Conservation (phyloP, 2,113 vertebrate genomes). For the Fulica atra region DNA sequence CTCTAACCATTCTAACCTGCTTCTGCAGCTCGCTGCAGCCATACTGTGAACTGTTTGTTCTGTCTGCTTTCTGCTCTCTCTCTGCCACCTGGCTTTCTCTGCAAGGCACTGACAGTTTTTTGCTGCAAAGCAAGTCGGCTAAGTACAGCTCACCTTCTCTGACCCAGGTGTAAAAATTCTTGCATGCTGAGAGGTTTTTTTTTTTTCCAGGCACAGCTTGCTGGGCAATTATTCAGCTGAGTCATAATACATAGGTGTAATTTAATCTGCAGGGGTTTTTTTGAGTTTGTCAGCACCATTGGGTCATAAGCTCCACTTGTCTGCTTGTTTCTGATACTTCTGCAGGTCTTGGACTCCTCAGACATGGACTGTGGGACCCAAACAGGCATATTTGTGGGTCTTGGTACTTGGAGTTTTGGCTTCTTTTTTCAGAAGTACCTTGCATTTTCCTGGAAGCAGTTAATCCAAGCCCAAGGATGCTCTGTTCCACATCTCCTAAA, state of each 20-base stretch:
- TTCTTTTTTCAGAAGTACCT: not conserved
- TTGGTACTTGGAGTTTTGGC: not conserved
- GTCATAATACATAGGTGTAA: conserved; percentile 22
- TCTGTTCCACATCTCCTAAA: not conserved
- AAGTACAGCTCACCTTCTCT: conserved; percentile 33
- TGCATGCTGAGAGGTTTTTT: conserved; percentile 3
- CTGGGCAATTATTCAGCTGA: conserved; percentile 18
- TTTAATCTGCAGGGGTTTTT: not conserved
- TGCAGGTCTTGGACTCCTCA: not conserved
- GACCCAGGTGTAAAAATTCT: conserved; percentile 35
- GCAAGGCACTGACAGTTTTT: not conserved
- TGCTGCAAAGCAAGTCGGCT: not conserved
- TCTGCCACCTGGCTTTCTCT: not conserved
- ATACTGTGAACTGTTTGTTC: not conserved
- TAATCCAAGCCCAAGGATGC: not conserved
- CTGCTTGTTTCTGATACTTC: not conserved
- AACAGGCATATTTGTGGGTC: not conserved
- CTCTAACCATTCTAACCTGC: not conserved
- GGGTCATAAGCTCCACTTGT: not conserved
- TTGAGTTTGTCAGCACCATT: not conserved
- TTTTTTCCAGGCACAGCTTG: not conserved
- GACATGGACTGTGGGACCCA: not conserved
- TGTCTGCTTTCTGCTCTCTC: not conserved
- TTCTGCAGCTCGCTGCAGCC: not conserved
- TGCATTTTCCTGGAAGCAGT: not conserved